A percentile compares a stretch with the other conserved stretches of the same genome.
These are phyloP conservation scores for Tenthredo amoena DNA, from an alignment of 2,888 invertebrate genomes.

Conservation along the genomic window DNA sequence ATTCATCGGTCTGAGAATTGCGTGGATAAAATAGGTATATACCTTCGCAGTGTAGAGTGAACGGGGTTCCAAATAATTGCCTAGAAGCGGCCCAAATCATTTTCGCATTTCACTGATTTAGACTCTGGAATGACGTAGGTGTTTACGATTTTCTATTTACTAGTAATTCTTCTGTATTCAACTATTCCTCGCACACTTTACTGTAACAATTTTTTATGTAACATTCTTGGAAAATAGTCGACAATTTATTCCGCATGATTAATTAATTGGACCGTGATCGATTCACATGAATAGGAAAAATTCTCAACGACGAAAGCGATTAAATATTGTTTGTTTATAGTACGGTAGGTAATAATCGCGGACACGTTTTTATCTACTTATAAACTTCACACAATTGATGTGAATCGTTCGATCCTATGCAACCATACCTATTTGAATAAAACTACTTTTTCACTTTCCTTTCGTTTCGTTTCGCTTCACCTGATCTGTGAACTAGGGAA, in stretches of 20 bases:
- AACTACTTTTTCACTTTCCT: background rate
- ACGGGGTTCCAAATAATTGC: no score
- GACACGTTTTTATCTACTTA: background rate
- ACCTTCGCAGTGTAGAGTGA: no score
- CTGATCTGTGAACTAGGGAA: background rate
- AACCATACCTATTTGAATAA: background rate
- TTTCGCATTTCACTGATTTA: no score
- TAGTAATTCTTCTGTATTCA: no score
- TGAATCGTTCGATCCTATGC: background rate
- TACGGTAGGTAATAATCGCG: background rate
- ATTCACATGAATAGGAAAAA: background rate
- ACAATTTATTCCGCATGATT: slow-evolving; percentile 20
- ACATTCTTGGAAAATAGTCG: slow-evolving; percentile 16
- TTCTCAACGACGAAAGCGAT: background rate
- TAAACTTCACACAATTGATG: background rate
- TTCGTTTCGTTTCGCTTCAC: background rate
- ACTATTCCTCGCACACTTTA: background rate
- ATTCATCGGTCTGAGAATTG: no score
- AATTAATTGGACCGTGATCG: background rate
- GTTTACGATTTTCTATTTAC: no score
- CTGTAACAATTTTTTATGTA: background rate
- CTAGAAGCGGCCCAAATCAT: no score
- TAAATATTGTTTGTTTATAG: background rate
- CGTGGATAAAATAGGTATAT: no score
- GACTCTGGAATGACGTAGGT: no score